Conservation (phyloP, 1,140 invertebrate species). For the Trichonephila clavata region DNA sequence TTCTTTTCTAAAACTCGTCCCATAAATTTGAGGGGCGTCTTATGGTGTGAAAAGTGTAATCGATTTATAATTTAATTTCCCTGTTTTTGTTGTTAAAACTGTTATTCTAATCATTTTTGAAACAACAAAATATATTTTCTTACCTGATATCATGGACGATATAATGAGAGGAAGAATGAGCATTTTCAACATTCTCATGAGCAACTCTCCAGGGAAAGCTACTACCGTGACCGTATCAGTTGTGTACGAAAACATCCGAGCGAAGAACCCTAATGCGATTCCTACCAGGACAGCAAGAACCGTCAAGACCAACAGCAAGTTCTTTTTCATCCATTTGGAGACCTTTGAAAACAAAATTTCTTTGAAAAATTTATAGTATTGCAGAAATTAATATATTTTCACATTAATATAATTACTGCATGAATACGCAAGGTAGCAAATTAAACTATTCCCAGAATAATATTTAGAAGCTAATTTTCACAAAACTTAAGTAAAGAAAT, state of each 20-base stretch:
- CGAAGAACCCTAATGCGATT: constrained; percentile 80
- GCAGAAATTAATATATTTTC: too few relatives aligned
- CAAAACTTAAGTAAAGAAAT: not conserved
- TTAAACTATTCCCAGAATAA: not conserved
- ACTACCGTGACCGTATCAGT: constrained; percentile 80
- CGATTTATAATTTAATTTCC: too few relatives aligned
- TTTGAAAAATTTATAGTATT: too few relatives aligned
- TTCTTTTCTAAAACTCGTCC: too few relatives aligned
- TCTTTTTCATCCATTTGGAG: constrained; percentile 79
- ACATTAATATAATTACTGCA: not conserved
- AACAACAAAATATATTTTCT: constrained; percentile 10
- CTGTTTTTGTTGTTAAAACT: not conserved
- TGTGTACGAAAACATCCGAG: constrained; percentile 78
- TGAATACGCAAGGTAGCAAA: not conserved
- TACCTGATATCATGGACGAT: constrained; percentile 81
- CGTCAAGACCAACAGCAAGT: constrained; percentile 82
- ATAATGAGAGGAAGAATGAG: constrained; percentile 82
- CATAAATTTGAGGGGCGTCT: too few relatives aligned
- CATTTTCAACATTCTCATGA: constrained; percentile 83
- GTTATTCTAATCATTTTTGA: not conserved
- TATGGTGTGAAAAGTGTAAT: too few relatives aligned
- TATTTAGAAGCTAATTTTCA: not conserved
- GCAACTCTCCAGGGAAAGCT: constrained; percentile 82
- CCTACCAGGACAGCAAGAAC: constrained; percentile 82
- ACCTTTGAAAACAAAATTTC: constrained; percentile 51